These are phyloP conservation scores for Protonemura montana DNA, from an alignment of 2,888 invertebrate genomes.

Conservation along the genomic window DNA sequence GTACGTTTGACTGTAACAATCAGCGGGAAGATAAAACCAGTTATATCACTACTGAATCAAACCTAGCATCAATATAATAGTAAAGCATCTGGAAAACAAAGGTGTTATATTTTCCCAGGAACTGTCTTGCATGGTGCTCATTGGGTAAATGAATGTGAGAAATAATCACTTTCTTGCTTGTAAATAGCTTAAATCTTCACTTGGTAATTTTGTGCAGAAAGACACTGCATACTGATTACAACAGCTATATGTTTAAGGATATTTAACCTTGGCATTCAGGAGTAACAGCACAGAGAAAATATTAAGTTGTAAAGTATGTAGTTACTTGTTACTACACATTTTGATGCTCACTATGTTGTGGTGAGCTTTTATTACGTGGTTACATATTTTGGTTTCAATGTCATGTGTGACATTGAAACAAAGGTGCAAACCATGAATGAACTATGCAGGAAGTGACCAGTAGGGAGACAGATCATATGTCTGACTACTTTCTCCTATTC, in stretches of 20 bases:
- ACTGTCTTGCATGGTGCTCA: background rate
- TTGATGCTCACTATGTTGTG: background rate
- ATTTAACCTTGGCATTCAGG: background rate
- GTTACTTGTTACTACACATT: background rate
- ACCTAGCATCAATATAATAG: background rate
- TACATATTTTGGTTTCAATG: background rate
- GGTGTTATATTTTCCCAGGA: background rate
- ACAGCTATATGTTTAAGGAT: background rate
- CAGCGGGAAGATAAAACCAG: background rate
- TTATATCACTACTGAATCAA: background rate
- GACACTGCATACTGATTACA: background rate
- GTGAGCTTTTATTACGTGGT: background rate
- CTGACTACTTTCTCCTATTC: constrained; percentile 36
- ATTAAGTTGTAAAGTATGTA: background rate
- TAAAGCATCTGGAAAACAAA: background rate
- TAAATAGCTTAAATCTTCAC: background rate
- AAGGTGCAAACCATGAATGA: background rate
- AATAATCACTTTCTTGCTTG: background rate
- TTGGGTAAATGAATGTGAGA: background rate
- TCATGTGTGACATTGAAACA: background rate
- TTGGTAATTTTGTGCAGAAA: background rate
- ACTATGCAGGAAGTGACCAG: constrained; percentile 31
- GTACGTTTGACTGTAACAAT: background rate
- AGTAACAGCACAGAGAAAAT: background rate
- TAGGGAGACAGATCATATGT: background rate